Percentiles rank a stretch among this genome's conserved stretches.
phyloP scores from a whole-genome alignment of 1,140 invertebrate species.

The Sminthurinus signatus region DNA sequence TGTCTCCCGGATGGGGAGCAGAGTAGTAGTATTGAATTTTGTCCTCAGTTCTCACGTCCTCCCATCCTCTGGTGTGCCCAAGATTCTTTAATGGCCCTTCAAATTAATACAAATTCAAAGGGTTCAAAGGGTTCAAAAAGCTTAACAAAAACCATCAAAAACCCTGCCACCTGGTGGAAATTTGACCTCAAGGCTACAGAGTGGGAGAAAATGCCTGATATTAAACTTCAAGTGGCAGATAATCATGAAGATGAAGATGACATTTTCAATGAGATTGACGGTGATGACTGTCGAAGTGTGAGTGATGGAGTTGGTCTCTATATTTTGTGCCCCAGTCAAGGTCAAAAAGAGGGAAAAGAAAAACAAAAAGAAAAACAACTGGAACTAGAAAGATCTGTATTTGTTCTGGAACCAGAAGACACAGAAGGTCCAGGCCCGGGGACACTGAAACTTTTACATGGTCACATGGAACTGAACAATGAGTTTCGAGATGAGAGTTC shows the following conservation, averaged over 20 bases:
- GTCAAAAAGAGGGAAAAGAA: neutral
- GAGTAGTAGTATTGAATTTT: conserved; percentile 37
- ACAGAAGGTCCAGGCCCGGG: no score
- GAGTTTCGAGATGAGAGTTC: conserved; percentile 31
- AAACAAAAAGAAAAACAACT: neutral
- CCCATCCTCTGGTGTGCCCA: conserved; percentile 33
- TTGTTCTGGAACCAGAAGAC: conserved; percentile 15
- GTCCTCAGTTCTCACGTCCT: conserved; percentile 30
- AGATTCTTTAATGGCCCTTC: conserved; percentile 28
- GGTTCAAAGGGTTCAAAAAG: no score
- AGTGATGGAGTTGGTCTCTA: conserved; percentile 20
- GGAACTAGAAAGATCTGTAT: conserved; percentile 20
- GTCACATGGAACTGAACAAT: conserved; percentile 31
- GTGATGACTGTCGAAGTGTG: conserved; percentile 29
- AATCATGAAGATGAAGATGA: conserved; percentile 9
- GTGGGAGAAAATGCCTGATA: conserved; percentile 38
- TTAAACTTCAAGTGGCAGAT: neutral
- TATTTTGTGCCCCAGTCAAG: conserved; percentile 27
- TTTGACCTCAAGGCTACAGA: conserved; percentile 34
- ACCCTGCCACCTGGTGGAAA: conserved; percentile 34
- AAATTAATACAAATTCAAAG: conserved; percentile 15
- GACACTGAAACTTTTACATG: conserved; percentile 23
- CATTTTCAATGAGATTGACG: conserved; percentile 2
- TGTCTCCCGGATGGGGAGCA: conserved; percentile 35
- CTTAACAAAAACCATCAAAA: neutral